Conservation (phyloP, 2,797 vertebrate genomes). For the Trematomus bernacchii region DNA sequence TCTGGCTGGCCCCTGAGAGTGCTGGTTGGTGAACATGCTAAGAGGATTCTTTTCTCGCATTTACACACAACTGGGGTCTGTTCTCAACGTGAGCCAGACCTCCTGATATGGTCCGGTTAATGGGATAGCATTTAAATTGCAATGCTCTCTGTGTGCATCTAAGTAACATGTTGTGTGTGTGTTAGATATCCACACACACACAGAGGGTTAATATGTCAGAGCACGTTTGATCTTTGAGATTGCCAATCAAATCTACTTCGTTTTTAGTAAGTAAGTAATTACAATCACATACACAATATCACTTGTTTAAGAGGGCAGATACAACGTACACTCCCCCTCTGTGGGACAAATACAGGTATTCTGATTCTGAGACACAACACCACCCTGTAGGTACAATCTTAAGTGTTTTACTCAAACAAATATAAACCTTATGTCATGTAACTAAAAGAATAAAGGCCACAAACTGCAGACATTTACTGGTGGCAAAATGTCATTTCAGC, state of each 20-base stretch:
- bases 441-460: no score
- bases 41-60: not conserved
- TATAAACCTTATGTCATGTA: no score
- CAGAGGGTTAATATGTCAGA: not conserved
- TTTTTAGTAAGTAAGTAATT: not conserved
- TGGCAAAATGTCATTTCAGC: not conserved
- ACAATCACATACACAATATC: not conserved
- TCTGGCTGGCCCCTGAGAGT: not conserved
- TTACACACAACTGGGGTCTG: not conserved
- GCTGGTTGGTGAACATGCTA: not conserved
- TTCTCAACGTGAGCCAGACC: no score
- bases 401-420: no score
- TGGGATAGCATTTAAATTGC: not conserved
- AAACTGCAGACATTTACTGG: not conserved
- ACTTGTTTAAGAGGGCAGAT: not conserved
- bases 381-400: no score
- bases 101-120: not conserved
- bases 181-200: not conserved
- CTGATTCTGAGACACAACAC: not conserved
- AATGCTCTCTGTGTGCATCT: not conserved
- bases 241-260: not conserved
- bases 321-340: not conserved
- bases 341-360: no score
- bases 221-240: not conserved
- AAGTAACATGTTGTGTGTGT: not conserved